These are phyloP conservation scores for Caenorhabditis uteleia DNA, from an alignment of 2,888 invertebrate genomes.

Conservation along the genomic window DNA sequence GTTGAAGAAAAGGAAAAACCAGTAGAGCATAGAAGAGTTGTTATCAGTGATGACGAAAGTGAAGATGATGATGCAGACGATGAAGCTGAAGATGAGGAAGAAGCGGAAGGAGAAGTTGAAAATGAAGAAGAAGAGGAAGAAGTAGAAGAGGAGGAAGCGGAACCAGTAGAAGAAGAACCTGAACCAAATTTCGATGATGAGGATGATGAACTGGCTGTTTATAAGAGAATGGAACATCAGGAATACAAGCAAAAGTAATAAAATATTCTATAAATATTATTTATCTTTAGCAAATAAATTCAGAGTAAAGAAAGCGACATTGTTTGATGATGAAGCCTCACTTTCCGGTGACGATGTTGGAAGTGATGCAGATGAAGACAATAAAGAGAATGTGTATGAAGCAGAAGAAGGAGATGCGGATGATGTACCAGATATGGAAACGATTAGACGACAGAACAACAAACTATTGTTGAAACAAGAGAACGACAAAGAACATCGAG, in stretches of 20 bases:
- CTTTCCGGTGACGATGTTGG: conserved; percentile 66
- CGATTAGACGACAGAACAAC: conserved; percentile 51
- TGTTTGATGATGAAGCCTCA: conserved; percentile 66
- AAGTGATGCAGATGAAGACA: conserved; percentile 55
- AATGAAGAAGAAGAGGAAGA: conserved; percentile 26
- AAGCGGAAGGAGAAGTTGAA: conserved; percentile 13
- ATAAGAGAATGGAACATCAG: conserved; percentile 35
- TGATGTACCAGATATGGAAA: conserved; percentile 53
- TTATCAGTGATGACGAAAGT: conserved; percentile 5
- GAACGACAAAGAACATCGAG: conserved; percentile 50
- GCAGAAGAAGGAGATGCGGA: conserved; percentile 55
- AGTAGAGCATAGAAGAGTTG: conserved; percentile 8
- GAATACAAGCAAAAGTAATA: conserved; percentile 38
- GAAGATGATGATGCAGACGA: conserved; percentile 23
- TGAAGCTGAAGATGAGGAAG: conserved; percentile 26
- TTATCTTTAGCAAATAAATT: too few species aligned
- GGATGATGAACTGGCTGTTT: conserved; percentile 52
- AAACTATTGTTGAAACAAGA: conserved; percentile 54
- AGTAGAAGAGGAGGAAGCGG: conserved; percentile 16
- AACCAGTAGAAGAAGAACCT: conserved; percentile 8
- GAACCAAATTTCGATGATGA: conserved; percentile 39
- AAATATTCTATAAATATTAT: too few species aligned
- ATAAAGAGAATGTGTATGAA: conserved; percentile 52
- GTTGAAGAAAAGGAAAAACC: conserved; percentile 2
- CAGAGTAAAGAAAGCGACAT: conserved; percentile 41